Conservation (phyloP, 2,888 invertebrate species). For the Temnothorax ravouxi region DNA sequence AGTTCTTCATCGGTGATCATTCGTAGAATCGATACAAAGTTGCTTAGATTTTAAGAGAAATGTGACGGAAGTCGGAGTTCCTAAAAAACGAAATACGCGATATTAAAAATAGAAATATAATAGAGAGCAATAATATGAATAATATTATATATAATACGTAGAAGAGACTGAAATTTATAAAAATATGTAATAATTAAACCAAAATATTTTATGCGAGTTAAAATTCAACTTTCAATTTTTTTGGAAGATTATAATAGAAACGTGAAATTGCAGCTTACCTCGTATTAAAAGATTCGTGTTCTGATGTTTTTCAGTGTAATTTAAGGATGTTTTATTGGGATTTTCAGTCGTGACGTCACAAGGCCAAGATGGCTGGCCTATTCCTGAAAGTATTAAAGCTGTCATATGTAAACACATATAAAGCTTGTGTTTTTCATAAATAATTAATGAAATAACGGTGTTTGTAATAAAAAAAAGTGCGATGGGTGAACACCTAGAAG, state of each 20-base stretch:
- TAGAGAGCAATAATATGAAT: background rate
- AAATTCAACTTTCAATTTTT: conserved; percentile 45
- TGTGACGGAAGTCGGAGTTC: background rate
- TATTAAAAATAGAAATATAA: conserved; percentile 2
- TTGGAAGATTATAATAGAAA: conserved; percentile 4
- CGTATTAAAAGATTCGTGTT: background rate
- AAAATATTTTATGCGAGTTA: conserved; percentile 28
- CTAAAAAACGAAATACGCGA: background rate
- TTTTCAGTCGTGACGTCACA: no score
- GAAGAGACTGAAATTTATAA: background rate
- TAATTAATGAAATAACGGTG: no score
- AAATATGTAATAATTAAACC: background rate
- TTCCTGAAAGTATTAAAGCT: no score
- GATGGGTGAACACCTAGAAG: no score
- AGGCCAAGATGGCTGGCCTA: no score
- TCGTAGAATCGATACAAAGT: background rate
- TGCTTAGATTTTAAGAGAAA: background rate
- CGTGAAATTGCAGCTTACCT: conserved; percentile 23
- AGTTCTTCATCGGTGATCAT: conserved; percentile 73
- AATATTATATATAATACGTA: background rate
- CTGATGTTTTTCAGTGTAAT: background rate
- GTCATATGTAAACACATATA: no score
- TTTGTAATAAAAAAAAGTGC: no score
- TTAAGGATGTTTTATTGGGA: no score
- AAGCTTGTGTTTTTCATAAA: no score